Percentiles rank a stretch among this genome's conserved stretches.
These are phyloP conservation scores for Artemia sinica DNA, from an alignment of 2,888 invertebrate species.

Conservation along the genomic window DNA sequence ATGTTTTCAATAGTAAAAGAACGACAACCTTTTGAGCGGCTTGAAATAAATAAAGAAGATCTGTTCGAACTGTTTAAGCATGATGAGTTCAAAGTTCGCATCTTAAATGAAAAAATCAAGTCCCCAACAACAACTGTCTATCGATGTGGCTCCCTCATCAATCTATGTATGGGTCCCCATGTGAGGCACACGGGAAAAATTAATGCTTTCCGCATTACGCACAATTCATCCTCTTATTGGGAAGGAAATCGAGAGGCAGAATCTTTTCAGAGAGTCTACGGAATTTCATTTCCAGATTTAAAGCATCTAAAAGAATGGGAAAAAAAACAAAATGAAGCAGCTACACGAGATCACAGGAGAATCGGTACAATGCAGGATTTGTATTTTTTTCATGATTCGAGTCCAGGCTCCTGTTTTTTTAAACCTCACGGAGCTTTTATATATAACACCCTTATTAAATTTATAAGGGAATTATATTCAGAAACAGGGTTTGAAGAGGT, in stretches of 20 bases:
- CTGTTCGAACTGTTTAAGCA: constrained; percentile 93
- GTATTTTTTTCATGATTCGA: constrained; percentile 94
- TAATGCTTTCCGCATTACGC: constrained; percentile 81
- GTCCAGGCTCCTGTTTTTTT: constrained; percentile 97
- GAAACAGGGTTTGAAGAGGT: constrained; percentile 88
- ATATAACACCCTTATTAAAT: constrained; percentile 77
- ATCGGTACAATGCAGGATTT: constrained; percentile 90
- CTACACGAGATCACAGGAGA: constrained; percentile 87
- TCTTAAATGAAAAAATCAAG: constrained; percentile 79
- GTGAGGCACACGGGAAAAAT: constrained; percentile 92
- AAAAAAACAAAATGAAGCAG: constrained; percentile 86
- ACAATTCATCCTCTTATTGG: constrained; percentile 73
- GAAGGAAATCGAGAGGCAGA: constrained; percentile 90
- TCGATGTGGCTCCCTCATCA: constrained; percentile 85
- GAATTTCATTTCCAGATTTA: constrained; percentile 84
- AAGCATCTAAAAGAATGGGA: constrained; percentile 98
- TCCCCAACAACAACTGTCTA: constrained; percentile 91
- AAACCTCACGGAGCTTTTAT: constrained; percentile 89
- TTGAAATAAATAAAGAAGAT: constrained; percentile 85
- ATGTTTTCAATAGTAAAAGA: constrained; percentile 82
- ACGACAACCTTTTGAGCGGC: constrained; percentile 91
- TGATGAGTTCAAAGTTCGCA: constrained; percentile 75
- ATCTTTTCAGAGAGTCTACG: constrained; percentile 82
- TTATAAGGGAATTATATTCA: constrained; percentile 66
- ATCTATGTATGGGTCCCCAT: constrained; percentile 92